These are phyloP conservation scores for Formica selysi DNA, from an alignment of 1,140 invertebrate genomes.

Conservation along the genomic window DNA sequence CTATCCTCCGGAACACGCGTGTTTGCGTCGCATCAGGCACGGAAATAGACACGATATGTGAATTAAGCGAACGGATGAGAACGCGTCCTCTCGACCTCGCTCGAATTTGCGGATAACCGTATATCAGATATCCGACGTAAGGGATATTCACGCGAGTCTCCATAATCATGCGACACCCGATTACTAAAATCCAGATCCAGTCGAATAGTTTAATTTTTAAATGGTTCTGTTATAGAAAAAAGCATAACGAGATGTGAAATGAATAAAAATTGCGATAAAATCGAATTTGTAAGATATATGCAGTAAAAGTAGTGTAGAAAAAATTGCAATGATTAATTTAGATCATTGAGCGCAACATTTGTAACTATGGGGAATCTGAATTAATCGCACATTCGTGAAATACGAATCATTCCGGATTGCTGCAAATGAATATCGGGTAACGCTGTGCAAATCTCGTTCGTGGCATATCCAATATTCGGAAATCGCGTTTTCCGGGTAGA, in stretches of 20 bases:
- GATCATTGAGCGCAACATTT: slow-evolving; percentile 26
- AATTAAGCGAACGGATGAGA: slow-evolving; percentile 35
- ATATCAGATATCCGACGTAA: slow-evolving; percentile 34
- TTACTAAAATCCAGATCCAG: not conserved
- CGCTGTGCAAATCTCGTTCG: slow-evolving; percentile 52
- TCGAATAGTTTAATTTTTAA: not conserved
- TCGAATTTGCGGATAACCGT: slow-evolving; percentile 30
- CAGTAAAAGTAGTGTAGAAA: not conserved
- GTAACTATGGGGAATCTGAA: slow-evolving; percentile 34
- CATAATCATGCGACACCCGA: not conserved
- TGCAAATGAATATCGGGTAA: slow-evolving; percentile 64
- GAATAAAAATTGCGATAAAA: slow-evolving; percentile 8
- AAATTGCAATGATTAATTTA: slow-evolving; percentile 54
- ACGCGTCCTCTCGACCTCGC: not conserved
- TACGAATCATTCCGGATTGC: slow-evolving; percentile 63
- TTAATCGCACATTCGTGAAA: slow-evolving; percentile 58
- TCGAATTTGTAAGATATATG: not conserved
- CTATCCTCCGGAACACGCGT: slow-evolving; percentile 29
- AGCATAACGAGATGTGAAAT: not conserved
- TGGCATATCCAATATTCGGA: slow-evolving; percentile 60
- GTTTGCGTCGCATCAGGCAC: slow-evolving; percentile 11
- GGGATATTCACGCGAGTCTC: slow-evolving; percentile 1
- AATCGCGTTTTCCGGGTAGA: slow-evolving; percentile 59
- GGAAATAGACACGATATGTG: slow-evolving; percentile 52
- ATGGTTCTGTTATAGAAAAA: not conserved